A percentile compares a stretch with the other conserved stretches of the same genome.
phyloP scores from a whole-genome alignment of 2,113 vertebrate genomes.

The Triplophysa siluroides region DNA sequence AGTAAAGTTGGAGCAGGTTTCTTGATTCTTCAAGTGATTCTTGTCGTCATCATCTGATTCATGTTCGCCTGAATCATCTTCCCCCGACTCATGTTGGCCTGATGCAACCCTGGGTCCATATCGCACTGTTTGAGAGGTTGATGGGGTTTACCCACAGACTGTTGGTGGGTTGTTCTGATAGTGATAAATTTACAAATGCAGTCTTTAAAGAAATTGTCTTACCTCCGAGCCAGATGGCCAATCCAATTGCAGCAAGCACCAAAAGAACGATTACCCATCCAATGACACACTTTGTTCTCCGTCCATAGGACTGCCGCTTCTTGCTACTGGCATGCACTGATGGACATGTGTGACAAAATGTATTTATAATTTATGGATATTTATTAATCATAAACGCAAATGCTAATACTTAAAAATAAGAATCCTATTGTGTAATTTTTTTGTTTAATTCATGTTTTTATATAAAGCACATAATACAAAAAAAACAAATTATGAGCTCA shows the following conservation, averaged over 20 bases:
- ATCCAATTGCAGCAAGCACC: conserved; percentile 58
- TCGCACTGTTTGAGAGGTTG: conserved; percentile 55
- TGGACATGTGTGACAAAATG: background rate
- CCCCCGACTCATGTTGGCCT: background rate
- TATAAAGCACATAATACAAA: no score
- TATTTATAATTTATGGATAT: no score
- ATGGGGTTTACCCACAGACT: background rate
- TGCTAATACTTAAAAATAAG: no score
- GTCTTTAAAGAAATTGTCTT: conserved; percentile 20
- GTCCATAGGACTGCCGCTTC: conserved; percentile 49
- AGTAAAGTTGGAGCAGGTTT: conserved; percentile 64
- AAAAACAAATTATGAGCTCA: no score
- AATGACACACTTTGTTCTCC: conserved; percentile 46
- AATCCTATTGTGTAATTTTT: no score
- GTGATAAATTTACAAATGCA: background rate
- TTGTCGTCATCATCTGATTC: background rate
- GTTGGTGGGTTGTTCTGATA: background rate
- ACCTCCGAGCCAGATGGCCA: conserved; percentile 74
- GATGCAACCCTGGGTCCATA: conserved; percentile 49
- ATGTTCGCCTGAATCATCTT: background rate
- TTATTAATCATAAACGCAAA: no score
- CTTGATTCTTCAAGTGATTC: background rate
- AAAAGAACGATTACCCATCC: conserved; percentile 53
- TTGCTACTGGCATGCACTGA: conserved; percentile 53
- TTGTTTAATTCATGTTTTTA: no score